Evolutionary conservation across 1,140 invertebrate species (phyloP).

Genomic region (Arion vulgaris): DNA sequence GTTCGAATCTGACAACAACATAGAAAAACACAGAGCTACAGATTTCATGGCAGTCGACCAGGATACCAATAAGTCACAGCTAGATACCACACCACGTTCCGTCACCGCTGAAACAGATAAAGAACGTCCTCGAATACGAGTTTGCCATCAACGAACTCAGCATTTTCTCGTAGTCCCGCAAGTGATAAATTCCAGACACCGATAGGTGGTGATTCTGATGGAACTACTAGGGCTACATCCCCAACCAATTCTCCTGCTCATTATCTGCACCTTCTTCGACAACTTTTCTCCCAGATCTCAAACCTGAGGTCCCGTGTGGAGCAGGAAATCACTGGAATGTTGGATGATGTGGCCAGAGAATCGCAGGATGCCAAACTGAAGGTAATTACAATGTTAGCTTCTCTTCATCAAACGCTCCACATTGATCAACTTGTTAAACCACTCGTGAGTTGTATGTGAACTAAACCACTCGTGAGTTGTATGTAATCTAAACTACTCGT

Average conservation of each 20-base stretch:
- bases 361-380: slow-evolving; percentile 10
- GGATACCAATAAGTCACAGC: not conserved
- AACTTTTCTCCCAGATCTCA: slow-evolving; percentile 40
- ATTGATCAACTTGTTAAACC: too few species aligned
- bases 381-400: too few species aligned
- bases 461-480: too few species aligned
- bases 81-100: not conserved
- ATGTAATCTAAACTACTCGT: too few species aligned
- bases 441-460: too few species aligned
- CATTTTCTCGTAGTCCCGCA: not conserved
- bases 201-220: not conserved
- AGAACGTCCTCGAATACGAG: not conserved
- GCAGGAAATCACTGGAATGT: not conserved
- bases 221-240: not conserved
- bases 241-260: not conserved
- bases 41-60: not conserved
- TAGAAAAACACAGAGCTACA: not conserved
- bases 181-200: not conserved
- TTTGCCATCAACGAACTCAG: not conserved
- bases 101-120: not conserved
- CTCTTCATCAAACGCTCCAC: too few species aligned
- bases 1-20: not conserved
- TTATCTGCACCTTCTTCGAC: slow-evolving; percentile 21
- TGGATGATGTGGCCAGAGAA: not conserved
- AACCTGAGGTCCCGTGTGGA: not conserved